Conservation (phyloP, 2,888 invertebrate species). For the Gandaritis pyraliata region DNA sequence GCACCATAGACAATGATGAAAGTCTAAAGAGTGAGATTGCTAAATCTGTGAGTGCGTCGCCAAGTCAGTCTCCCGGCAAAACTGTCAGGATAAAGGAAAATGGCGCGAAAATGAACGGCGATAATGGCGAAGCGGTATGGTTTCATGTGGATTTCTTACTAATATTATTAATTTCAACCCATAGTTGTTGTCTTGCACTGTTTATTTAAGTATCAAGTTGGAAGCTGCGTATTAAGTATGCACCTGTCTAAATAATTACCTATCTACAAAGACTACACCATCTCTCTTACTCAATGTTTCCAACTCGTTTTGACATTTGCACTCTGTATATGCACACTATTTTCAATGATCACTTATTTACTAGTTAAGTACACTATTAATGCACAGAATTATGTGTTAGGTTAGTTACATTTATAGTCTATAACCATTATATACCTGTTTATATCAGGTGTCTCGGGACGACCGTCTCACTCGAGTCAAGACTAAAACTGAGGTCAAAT, state of each 20-base stretch:
- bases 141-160: slow-evolving; percentile 45
- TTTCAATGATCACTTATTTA: no score
- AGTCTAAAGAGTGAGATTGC: slow-evolving; percentile 46
- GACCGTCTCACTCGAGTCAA: no score
- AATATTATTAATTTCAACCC: slow-evolving; percentile 31
- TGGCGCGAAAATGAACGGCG: slow-evolving; percentile 66
- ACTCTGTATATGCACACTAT: no score
- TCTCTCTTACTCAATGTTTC: background rate
- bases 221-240: slow-evolving; percentile 4
- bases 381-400: no score
- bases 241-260: background rate
- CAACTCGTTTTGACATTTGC: no score
- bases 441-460: no score
- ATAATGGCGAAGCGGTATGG: slow-evolving; percentile 64
- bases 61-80: slow-evolving; percentile 73
- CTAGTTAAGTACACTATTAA: no score
- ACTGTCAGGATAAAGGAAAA: slow-evolving; percentile 78
- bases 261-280: background rate
- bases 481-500: no score
- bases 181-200: slow-evolving; percentile 20
- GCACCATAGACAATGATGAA: slow-evolving; percentile 43
- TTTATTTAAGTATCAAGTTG: background rate
- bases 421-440: no score
- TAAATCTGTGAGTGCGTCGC: slow-evolving; percentile 56
- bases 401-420: no score